Base-by-base conservation (phyloP, 2,888 invertebrate genomes). In the Tinea trinotella region DNA sequence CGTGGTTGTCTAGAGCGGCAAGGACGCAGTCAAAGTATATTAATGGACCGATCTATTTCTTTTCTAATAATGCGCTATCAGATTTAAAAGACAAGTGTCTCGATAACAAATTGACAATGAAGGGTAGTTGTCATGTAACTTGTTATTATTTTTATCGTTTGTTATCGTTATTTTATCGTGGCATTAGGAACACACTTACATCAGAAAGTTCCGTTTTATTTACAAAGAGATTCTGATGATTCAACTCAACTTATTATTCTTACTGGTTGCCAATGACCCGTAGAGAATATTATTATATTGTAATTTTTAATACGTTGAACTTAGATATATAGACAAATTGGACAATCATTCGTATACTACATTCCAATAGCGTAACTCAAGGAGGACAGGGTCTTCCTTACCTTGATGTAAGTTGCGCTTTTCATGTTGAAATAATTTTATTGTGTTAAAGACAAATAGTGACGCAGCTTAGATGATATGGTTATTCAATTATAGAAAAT, bases 191-290 rank as follows among this genome's bases (percentile, higher is more conserved):
- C n/a, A n/a, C n/a, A n/a, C n/a, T n/a, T n/a, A n/a, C 7, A n/a
- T 4, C 3, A 2, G 30, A 30, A 7, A 30, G 30, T 30, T 30
- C 30, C 30, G 30, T 30, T 30, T 30, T 30, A 30, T 30, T 30
- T 30, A 40, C 48, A 20, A 48, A 48, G 52, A 34, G 17, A 15
- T 17, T 30, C 13, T 15, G 15, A 34, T 52, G 34, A 52, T 30
- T 35, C 34, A 35, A 22, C 15, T 6, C 20, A 2, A n/a, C n/a
- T 22, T 10, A 20, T n/a, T 3, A 13, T 30, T 34, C 18, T 52
- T 52, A 52, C 34, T 46, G 65, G 74, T 80, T 77, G 81, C 72
- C 81, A 81, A 78, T 75, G 78, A 81, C 81, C 81, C 74, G 73
- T 48, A 19, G 48, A 48, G 18, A 48, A 73, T 74, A 78, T 68